Evolutionary conservation across 2,797 vertebrate species (phyloP).

Genomic region (Toxotes lorentzi): DNA sequence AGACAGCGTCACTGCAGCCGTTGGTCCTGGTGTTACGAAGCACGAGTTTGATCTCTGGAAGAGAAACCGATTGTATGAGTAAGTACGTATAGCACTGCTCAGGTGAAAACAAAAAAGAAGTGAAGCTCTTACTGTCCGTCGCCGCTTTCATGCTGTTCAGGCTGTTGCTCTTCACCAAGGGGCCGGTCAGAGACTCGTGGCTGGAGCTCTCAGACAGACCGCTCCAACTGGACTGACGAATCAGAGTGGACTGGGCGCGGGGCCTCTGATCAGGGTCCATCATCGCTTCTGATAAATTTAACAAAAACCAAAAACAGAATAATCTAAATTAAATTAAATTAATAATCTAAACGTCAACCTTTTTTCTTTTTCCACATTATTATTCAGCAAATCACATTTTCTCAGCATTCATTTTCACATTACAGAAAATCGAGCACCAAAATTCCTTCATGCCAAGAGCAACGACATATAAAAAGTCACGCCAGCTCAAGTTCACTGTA

Average conservation of each 20-base stretch:
- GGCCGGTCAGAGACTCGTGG: constrained; percentile 81
- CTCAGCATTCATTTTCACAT: too few relatives aligned
- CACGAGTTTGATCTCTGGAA: too few relatives aligned
- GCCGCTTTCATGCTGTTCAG: constrained; percentile 85
- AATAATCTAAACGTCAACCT: not conserved
- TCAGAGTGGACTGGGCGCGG: constrained; percentile 81
- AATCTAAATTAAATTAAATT: not conserved
- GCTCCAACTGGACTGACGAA: constrained; percentile 94
- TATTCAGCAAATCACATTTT: too few relatives aligned
- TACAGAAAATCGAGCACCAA: too few relatives aligned
- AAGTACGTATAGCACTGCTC: too few relatives aligned
- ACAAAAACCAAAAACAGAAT: not conserved
- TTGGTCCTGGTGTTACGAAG: constrained; percentile 56
- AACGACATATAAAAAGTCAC: too few relatives aligned
- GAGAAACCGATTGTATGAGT: too few relatives aligned
- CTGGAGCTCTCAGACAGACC: constrained; percentile 88
- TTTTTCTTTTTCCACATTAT: too few relatives aligned
- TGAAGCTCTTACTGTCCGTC: constrained; percentile 77
- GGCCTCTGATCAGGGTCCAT: constrained; percentile 53
- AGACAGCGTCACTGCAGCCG: constrained; percentile 53
- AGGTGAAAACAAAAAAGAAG: not conserved
- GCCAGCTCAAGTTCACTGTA: too few relatives aligned
- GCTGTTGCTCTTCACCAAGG: constrained; percentile 90
- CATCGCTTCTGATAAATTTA: constrained; percentile 41
- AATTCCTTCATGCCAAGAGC: too few relatives aligned